Evolutionary conservation across 2,888 invertebrate genomes (phyloP), one percentile per base, ranked within the genome.

Genomic region (Thereva unica): DNA sequence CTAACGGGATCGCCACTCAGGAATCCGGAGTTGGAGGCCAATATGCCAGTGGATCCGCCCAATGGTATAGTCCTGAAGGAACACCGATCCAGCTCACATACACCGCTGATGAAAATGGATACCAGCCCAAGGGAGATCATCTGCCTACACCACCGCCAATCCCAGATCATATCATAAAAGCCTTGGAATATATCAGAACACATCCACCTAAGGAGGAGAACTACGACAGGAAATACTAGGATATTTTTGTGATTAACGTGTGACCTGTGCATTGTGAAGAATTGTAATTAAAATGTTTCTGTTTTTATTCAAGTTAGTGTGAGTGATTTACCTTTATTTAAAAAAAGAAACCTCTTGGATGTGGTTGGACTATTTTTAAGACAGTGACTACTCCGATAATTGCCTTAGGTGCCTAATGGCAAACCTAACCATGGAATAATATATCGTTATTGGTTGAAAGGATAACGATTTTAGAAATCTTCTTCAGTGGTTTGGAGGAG

Each of bases 1-100:
- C 81, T 10, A 88, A 89, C 74, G 88, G 87, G 23, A 89, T 88
- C 74, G 67, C 75, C 0, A 85, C 77, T 4, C 82, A 86, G 71
- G 86, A 86, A 73, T 71, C 74, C 12, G 88, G 88, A 69, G 77
- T 73, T 10, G 78, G 88, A 71, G 84, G 83, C 75, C 83, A 84
- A 73, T 74, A 76, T 53, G 85, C 84, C 10, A 80, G 83, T 65
- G 69, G 69, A 12, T 53, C 63, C 34, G 67, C 67, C 23, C 67
- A 67, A 44, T 69, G 66, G 65, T 66, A 64, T 47, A 53, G 66
- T 5, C 69, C 69, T 0, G 69, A 69, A 63, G 69, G 69, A 0
- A 63, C 63, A 10, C 67, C 69, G 34, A 64, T 69, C 12, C 44
- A 49, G n/a, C 34, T 69, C 4, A 66, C 57, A 10, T 69, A 66